Base-by-base conservation (phyloP, 2,113 vertebrate species). In the Ellobius talpinus region DNA sequence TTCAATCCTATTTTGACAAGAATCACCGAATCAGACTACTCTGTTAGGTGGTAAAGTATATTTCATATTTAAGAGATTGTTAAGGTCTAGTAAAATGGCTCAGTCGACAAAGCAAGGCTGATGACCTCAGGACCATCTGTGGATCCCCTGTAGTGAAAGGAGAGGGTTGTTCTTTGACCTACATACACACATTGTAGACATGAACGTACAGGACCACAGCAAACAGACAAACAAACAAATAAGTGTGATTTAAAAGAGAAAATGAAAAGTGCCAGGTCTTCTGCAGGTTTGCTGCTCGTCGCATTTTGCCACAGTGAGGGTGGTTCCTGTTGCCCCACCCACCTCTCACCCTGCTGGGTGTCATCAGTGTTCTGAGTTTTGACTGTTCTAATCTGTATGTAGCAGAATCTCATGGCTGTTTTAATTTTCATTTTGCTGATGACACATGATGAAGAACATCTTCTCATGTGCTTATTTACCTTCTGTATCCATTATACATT, bases 401-500 rank as follows among this genome's bases (percentile, higher is more conserved):
- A 9, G 3, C n/a, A 29, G 31, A n/a, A 45, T 65, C 73, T 86
- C 65, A 63, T 45, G 72, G 9, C 55, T 95, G 45, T 36, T 72
- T 96, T 78, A 36, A 66, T 74, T 55, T 87, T 31, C 55, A 45
- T 65, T 90, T 96, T 4, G 21, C 52, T 90, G 81, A 19, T 52
- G 36, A 45, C 81, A 73, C n/a, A 33, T 55, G 24, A 70, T 17
- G 21, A 14, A n/a, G 77, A 92, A 36, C 42, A 52, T 89, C 70
- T 90, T 77, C 85, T 79, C 9, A 36, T 78, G 39, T 65, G 42
- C 29, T 65, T 65, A 52, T 68, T 93, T 93, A n/a, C 70, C 55
- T 47, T 87, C 92, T 39, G 17, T 79, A 29, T 94, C 73, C 26
- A 10, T 93, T 61, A 65, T 95, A 58, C 42, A 88, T 90, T 95